These are phyloP conservation scores for Ursus arctos DNA, from an alignment of 2,113 vertebrate genomes.

Conservation along the genomic window DNA sequence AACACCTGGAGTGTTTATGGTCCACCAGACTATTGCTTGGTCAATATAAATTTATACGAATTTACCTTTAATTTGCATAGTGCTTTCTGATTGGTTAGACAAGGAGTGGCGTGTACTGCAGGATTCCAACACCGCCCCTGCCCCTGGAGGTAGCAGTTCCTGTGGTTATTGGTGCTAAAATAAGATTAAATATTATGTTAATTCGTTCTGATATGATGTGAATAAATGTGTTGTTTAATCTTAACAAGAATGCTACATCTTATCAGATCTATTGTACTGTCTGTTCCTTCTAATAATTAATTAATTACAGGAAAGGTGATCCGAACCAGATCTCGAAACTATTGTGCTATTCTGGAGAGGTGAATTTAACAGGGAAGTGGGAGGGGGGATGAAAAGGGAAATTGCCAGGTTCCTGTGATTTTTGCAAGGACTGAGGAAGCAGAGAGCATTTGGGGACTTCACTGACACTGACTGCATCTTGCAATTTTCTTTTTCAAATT, in stretches of 20 bases:
- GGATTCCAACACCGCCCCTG: slow-evolving; percentile 71
- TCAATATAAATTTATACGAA: slow-evolving; percentile 65
- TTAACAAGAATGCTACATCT: slow-evolving; percentile 84
- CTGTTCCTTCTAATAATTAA: slow-evolving; percentile 86
- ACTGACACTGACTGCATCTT: slow-evolving; percentile 83
- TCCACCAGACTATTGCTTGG: slow-evolving; percentile 72
- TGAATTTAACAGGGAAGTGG: slow-evolving; percentile 72
- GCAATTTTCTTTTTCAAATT: slow-evolving; percentile 86
- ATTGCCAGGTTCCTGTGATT: slow-evolving; percentile 77
- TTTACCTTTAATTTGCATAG: slow-evolving; percentile 80
- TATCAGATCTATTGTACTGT: slow-evolving; percentile 86
- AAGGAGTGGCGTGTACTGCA: slow-evolving; percentile 55
- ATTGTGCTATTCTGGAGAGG: slow-evolving; percentile 76
- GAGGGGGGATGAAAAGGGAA: slow-evolving; percentile 79
- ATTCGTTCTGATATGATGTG: slow-evolving; percentile 82
- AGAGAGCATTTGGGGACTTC: slow-evolving; percentile 83
- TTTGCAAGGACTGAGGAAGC: slow-evolving; percentile 76
- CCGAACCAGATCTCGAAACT: slow-evolving; percentile 80
- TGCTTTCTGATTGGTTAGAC: slow-evolving; percentile 76
- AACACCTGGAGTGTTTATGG: slow-evolving; percentile 66
- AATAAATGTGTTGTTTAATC: slow-evolving; percentile 85
- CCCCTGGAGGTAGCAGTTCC: slow-evolving; percentile 81
- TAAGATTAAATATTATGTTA: slow-evolving; percentile 82
- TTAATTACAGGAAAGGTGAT: slow-evolving; percentile 84
- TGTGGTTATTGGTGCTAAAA: slow-evolving; percentile 89